These are phyloP conservation scores for Trachelus tabidus DNA, from an alignment of 2,888 invertebrate genomes.

Conservation along the genomic window DNA sequence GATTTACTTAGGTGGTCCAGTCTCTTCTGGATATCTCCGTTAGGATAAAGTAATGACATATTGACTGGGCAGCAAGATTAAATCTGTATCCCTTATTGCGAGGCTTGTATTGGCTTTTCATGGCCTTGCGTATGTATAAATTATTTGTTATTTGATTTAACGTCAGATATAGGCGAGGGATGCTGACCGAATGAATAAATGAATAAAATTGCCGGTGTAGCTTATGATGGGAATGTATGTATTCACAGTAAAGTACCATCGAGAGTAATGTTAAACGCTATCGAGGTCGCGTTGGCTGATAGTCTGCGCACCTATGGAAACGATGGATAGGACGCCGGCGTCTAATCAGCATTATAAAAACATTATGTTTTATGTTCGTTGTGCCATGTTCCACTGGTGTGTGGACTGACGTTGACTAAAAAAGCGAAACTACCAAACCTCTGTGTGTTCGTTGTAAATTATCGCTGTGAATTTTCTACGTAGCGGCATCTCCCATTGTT, in stretches of 20 bases:
- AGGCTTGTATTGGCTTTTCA: neutral
- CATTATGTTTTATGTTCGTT: neutral
- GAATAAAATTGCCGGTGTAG: neutral
- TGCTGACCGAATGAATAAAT: neutral
- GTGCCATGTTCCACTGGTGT: constrained; percentile 3
- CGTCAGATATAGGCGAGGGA: neutral
- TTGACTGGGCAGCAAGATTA: neutral
- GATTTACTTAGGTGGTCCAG: neutral
- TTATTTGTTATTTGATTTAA: neutral
- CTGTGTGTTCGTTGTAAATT: constrained; percentile 56
- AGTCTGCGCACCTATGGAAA: neutral
- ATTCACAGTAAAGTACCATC: neutral
- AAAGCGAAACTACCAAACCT: constrained; percentile 42
- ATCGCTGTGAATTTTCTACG: constrained; percentile 48
- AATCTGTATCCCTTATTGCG: neutral
- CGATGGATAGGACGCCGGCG: neutral
- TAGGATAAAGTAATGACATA: neutral
- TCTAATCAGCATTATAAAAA: neutral
- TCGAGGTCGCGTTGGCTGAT: neutral
- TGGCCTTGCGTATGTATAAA: neutral
- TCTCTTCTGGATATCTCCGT: neutral
- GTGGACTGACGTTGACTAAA: neutral
- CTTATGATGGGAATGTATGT: neutral
- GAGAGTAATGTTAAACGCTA: neutral
- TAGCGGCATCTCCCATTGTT: constrained; percentile 43